phyloP scores from a whole-genome alignment of 2,113 vertebrate genomes.

The Hyperopisus bebe region DNA sequence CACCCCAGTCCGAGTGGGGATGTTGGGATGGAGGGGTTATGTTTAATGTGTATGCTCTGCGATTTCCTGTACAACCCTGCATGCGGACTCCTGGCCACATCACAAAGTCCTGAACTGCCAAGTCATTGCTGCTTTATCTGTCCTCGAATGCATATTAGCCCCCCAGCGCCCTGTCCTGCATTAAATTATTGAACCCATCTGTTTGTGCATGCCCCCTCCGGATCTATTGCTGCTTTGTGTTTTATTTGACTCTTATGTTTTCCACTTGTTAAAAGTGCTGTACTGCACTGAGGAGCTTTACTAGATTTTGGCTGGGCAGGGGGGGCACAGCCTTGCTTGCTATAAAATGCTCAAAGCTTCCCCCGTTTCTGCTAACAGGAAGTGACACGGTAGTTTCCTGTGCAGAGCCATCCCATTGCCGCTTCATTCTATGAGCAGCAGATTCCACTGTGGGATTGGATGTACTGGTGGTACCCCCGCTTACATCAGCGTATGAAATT shows the following conservation, averaged over 20 bases:
- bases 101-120: neutral
- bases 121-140: neutral
- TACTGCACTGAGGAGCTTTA: constrained; percentile 42
- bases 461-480: neutral
- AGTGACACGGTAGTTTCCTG: neutral
- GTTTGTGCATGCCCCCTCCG: constrained; percentile 43
- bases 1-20: neutral
- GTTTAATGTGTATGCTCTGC: neutral
- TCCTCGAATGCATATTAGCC: neutral
- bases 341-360: constrained; percentile 21
- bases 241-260: constrained; percentile 41
- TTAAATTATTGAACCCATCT: constrained; percentile 57
- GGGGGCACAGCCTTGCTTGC: neutral
- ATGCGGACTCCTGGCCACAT: neutral
- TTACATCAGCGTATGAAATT: neutral
- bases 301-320: constrained; percentile 44
- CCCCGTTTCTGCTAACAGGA: neutral
- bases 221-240: constrained; percentile 35
- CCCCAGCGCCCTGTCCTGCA: constrained; percentile 33
- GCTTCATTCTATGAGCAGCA: neutral
- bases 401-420: neutral
- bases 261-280: constrained; percentile 44
- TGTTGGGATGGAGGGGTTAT: neutral
- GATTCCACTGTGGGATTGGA: neutral
- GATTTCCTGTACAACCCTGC: neutral